Evolutionary conservation across 2,888 invertebrate genomes (phyloP).

Genomic region (Girardia tigrina): DNA sequence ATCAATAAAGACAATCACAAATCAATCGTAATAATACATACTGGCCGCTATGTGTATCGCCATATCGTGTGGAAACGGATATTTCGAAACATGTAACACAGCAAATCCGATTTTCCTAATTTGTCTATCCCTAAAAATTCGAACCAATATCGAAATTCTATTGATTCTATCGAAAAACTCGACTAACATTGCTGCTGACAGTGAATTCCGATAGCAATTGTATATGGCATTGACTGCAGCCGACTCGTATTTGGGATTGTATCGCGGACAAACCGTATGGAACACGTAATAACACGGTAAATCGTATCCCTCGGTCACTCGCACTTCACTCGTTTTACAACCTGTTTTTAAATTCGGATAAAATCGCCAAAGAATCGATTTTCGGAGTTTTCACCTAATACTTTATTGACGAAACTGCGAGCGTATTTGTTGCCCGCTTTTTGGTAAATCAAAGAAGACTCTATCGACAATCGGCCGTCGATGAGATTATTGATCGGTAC

Average conservation of each 20-base stretch:
- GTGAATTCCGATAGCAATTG: conserved; percentile 68
- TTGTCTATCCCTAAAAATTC: background rate
- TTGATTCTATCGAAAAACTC: no score
- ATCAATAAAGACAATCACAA: no score
- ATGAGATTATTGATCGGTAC: background rate
- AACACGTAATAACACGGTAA: conserved; percentile 72
- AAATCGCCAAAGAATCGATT: no score
- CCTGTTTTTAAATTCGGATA: no score
- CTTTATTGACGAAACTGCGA: background rate
- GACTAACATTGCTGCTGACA: conserved; percentile 44
- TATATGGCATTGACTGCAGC: conserved; percentile 79
- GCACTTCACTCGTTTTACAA: conserved; percentile 74
- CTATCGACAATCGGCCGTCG: background rate
- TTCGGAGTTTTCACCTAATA: background rate
- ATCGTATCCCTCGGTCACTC: conserved; percentile 69
- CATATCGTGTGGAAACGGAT: background rate
- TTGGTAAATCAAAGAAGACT: background rate
- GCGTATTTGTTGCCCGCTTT: background rate
- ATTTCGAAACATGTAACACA: background rate
- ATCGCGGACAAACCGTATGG: conserved; percentile 61
- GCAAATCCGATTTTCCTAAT: conserved; percentile 5
- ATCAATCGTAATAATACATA: no score
- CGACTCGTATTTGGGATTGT: conserved; percentile 65
- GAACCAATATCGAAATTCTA: no score
- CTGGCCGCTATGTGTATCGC: background rate